Base-by-base conservation (phyloP, 2,113 vertebrate species). In the Cyanistes caeruleus region DNA sequence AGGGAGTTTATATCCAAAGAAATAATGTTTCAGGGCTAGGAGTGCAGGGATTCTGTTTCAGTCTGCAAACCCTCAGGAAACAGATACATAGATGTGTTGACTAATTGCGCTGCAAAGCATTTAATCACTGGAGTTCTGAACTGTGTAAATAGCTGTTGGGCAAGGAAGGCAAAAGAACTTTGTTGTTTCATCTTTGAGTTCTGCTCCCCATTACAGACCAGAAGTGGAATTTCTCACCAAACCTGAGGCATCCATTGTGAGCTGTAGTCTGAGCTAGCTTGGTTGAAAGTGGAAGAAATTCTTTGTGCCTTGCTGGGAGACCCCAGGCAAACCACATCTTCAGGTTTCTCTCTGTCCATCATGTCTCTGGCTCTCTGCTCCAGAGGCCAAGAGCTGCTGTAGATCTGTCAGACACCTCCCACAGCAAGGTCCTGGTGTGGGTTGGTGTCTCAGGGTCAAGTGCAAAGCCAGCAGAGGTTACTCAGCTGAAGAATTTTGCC, bases 131-230 rank as follows among this genome's bases (percentile, higher is more conserved):
- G 79, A 74, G 58, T 58, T 58, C 35, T 79, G 65, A 46, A 6
- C 46, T 87, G 31, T 69, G 22, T 82, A 64, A 82, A 87, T 31
- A 90, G 75, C 77, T 93, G 44, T 13, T 74, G 75, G 82, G 89
- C 44, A 55, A 58, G 14, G 23, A 93, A 94, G 53, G 58, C 31
- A 37, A 46, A 89, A 72, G 49, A 28, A 53, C 41, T 79, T 70
- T 2, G 41, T 35, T 46, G 5, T 22, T 5, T 28, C 82, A 12
- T 30, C 46, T 64, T 59, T 31, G 60, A 89, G 24, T 78, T 89
- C 37, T 65, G 49, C 5, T 81, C 39, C 53, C 16, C 4, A 2
- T 56, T 20, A 7, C 0, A 1, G 22, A 31, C 41, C 15, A 15
- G 17, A 82, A 64, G 22, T 21, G 25, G 10, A 20, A 60, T 90